Evolutionary conservation across 2,113 vertebrate genomes (phyloP).

Genomic region (Panthera uncia): DNA sequence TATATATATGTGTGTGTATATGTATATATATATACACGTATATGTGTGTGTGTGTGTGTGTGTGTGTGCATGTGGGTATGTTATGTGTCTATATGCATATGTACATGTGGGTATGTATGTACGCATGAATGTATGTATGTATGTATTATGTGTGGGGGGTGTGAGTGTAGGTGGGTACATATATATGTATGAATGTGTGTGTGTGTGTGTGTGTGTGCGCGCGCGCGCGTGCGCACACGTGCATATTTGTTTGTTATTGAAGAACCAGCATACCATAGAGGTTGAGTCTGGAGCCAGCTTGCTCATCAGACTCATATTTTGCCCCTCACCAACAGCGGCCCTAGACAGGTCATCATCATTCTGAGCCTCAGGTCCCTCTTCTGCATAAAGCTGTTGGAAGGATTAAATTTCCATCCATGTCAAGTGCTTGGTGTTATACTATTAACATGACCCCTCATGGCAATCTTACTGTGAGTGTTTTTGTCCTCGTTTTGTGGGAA

Average conservation of each 20-base stretch:
- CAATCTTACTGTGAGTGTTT: neutral
- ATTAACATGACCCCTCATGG: neutral
- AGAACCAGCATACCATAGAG: neutral
- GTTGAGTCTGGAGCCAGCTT: neutral
- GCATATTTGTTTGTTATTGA: neutral
- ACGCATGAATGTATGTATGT: neutral
- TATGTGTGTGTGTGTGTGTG: too few species aligned
- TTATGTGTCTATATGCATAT: neutral
- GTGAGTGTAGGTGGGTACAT: neutral
- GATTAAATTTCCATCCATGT: neutral
- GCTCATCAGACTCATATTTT: neutral
- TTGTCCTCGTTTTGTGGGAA: neutral
- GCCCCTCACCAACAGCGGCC: neutral
- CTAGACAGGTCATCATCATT: neutral
- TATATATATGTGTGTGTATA: accelerated
- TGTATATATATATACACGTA: too few species aligned
- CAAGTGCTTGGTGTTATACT: neutral
- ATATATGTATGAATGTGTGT: neutral
- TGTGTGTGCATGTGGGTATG: too few species aligned
- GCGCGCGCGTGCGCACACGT: neutral
- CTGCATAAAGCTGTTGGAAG: neutral
- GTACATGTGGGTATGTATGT: neutral
- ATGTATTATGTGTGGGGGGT: neutral
- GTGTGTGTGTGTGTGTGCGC: neutral
- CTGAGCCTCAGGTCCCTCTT: neutral